A percentile compares a stretch with the other conserved stretches of the same genome.
Evolutionary conservation across 2,888 invertebrate genomes (phyloP).

Genomic region (Poecilobothrus nobilitatus): DNA sequence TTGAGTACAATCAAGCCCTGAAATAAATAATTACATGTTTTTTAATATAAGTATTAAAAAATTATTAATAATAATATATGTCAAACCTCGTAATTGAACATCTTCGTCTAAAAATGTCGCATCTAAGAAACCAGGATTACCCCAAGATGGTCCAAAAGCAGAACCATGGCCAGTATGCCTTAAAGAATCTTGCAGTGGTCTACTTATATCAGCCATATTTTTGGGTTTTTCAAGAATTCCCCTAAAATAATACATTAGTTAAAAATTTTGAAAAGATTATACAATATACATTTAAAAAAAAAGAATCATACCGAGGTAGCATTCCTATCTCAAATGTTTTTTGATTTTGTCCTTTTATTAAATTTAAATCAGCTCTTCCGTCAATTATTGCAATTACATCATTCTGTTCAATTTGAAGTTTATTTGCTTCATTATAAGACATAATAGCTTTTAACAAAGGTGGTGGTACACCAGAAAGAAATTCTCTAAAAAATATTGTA

Average conservation of each 20-base stretch:
- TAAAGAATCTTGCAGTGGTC: slow-evolving; percentile 70
- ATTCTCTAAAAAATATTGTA: slow-evolving; percentile 46
- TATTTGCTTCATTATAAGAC: slow-evolving; percentile 61
- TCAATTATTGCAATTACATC: slow-evolving; percentile 85
- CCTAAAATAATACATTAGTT: slow-evolving; percentile 24
- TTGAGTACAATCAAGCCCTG: slow-evolving; percentile 5
- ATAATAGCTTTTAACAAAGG: slow-evolving; percentile 58
- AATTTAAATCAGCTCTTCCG: slow-evolving; percentile 76
- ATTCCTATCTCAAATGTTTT: slow-evolving; percentile 78
- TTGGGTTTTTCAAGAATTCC: slow-evolving; percentile 61
- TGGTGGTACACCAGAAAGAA: slow-evolving; percentile 60
- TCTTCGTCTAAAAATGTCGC: slow-evolving; percentile 54
- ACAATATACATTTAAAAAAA: too few relatives aligned
- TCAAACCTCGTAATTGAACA: slow-evolving; percentile 29
- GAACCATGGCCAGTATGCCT: slow-evolving; percentile 68
- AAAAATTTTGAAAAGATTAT: background rate
- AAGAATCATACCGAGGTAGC: slow-evolving; percentile 71
- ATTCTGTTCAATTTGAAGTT: slow-evolving; percentile 67
- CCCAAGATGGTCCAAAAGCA: slow-evolving; percentile 74
- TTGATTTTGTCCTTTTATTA: slow-evolving; percentile 95
- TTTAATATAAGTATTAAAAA: background rate
- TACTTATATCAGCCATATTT: slow-evolving; percentile 67
- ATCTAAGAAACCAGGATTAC: slow-evolving; percentile 69
- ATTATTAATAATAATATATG: background rate
- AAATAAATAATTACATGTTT: background rate